Percentiles rank a stretch among this genome's conserved stretches.
Conservation (phyloP, 2,888 invertebrate species). For the Hoplodrina ambigua region DNA sequence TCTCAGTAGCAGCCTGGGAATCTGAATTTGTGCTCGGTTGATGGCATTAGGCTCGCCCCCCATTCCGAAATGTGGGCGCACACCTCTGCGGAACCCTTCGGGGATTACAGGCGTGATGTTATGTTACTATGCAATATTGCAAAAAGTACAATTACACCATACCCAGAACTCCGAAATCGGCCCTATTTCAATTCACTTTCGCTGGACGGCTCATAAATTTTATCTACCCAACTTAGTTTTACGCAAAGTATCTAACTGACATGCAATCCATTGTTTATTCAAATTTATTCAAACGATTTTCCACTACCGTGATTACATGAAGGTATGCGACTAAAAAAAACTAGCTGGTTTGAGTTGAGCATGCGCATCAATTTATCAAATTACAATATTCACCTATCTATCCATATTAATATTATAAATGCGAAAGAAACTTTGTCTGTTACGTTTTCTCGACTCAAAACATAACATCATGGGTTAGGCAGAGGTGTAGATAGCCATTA, state of each 20-base stretch:
- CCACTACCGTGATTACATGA: conserved; percentile 51
- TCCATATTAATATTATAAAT: no score
- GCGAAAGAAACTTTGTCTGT: no score
- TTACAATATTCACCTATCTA: conserved; percentile 21
- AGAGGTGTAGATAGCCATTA: no score
- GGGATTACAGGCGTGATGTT: no score
- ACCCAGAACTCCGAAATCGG: conserved; percentile 7
- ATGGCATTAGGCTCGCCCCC: no score
- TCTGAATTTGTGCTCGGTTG: no score
- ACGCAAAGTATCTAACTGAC: conserved; percentile 38
- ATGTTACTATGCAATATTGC: conserved; percentile 2
- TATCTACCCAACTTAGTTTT: conserved; percentile 32
- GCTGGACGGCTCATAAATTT: conserved; percentile 58
- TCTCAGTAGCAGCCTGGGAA: no score
- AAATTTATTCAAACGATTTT: conserved; percentile 56
- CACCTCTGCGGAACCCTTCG: no score
- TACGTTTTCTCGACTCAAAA: no score
- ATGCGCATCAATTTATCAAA: conserved; percentile 39
- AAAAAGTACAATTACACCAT: conserved; percentile 23
- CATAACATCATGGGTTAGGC: no score
- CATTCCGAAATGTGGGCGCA: no score
- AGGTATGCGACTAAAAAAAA: conserved; percentile 56
- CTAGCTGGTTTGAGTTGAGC: background rate
- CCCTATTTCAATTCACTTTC: conserved; percentile 54
- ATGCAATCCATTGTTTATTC: conserved; percentile 49